Percentiles rank a stretch among this genome's conserved stretches.
Evolutionary conservation across 2,888 invertebrate genomes (phyloP).

Genomic region (Mycalesis mineus): DNA sequence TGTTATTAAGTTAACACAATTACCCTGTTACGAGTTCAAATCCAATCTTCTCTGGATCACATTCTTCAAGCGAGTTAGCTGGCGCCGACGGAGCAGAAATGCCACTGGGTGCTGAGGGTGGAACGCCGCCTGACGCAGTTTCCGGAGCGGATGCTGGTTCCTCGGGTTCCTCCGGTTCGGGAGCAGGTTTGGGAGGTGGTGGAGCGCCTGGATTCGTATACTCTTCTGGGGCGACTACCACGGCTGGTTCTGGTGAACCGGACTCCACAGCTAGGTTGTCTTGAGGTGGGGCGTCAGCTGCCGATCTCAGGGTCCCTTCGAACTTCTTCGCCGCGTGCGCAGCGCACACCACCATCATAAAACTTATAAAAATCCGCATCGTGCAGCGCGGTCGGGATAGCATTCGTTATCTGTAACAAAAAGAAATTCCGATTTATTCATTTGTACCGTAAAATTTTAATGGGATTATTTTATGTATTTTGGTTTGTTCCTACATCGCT

Average conservation of each 20-base stretch:
- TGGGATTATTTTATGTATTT: too few species aligned
- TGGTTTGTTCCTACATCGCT: too few species aligned
- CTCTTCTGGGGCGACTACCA: slow-evolving; percentile 66
- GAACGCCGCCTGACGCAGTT: slow-evolving; percentile 65
- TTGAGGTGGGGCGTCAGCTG: slow-evolving; percentile 71
- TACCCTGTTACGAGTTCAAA: slow-evolving; percentile 94
- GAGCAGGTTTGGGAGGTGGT: slow-evolving; percentile 42
- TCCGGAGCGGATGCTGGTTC: slow-evolving; percentile 57
- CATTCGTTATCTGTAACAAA: slow-evolving; percentile 73
- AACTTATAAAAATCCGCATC: slow-evolving; percentile 69
- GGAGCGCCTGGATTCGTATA: slow-evolving; percentile 66
- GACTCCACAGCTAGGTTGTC: slow-evolving; percentile 71
- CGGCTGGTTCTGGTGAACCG: slow-evolving; percentile 62
- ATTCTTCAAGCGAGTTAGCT: slow-evolving; percentile 83
- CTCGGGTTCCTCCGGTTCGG: slow-evolving; percentile 32
- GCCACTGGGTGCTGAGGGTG: slow-evolving; percentile 71
- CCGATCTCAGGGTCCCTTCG: slow-evolving; percentile 67
- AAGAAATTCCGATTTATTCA: slow-evolving; percentile 34
- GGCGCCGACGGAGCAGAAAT: slow-evolving; percentile 74
- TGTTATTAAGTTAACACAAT: slow-evolving; percentile 25
- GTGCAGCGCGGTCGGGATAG: slow-evolving; percentile 64
- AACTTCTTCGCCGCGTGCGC: slow-evolving; percentile 71
- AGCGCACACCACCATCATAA: slow-evolving; percentile 65
- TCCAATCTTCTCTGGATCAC: slow-evolving; percentile 92
- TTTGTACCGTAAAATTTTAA: too few species aligned